Evolutionary conservation across 2,888 invertebrate genomes (phyloP).

Genomic region (Aleiodes alternator): DNA sequence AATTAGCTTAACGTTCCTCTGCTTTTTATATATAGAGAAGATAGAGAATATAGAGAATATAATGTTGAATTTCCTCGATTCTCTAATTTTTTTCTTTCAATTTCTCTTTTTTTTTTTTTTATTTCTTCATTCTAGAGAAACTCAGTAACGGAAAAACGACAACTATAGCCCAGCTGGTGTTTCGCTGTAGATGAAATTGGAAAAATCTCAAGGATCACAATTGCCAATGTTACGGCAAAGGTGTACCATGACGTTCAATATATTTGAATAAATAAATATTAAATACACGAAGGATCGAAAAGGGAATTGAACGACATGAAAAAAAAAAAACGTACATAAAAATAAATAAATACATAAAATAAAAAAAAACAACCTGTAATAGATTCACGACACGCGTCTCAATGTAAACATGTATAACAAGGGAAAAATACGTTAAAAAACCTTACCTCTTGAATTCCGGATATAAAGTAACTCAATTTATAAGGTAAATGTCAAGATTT

Average conservation of each 20-base stretch:
- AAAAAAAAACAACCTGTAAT: background rate
- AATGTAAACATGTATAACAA: background rate
- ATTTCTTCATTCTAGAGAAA: background rate
- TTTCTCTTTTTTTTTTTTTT: conserved; percentile 27
- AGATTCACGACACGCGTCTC: conserved; percentile 11
- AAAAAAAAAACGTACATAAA: too few relatives aligned
- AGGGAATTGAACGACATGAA: conserved; percentile 13
- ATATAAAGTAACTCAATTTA: background rate
- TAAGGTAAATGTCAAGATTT: background rate
- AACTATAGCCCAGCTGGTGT: background rate
- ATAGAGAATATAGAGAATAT: too few relatives aligned
- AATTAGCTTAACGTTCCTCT: too few relatives aligned
- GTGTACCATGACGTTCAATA: conserved; percentile 31
- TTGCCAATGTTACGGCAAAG: conserved; percentile 20
- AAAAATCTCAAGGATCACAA: conserved; percentile 47
- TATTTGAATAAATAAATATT: conserved; percentile 46
- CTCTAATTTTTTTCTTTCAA: conserved; percentile 14
- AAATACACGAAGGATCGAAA: conserved; percentile 41
- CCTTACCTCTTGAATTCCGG: background rate
- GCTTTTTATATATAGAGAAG: too few relatives aligned
- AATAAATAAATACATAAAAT: background rate
- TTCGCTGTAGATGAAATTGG: conserved; percentile 39
- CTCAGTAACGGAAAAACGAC: background rate
- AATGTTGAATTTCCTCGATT: conserved; percentile 1
- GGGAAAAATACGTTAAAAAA: background rate